These are phyloP conservation scores for Phymastichus coffea DNA, from an alignment of 1,140 invertebrate species.

Conservation along the genomic window DNA sequence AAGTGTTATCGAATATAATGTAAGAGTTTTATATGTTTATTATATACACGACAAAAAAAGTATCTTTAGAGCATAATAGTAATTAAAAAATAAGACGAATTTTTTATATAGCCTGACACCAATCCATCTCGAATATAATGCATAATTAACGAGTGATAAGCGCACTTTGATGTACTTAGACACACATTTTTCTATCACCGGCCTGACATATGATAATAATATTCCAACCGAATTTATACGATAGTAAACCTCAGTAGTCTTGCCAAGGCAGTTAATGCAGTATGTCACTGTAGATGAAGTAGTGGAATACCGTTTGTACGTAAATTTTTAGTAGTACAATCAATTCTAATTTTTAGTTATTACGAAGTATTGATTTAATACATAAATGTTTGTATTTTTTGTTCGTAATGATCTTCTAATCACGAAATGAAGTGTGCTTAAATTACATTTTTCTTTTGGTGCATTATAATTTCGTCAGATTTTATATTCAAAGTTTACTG, in stretches of 20 bases:
- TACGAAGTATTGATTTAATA: too few relatives aligned
- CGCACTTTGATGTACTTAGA: background rate
- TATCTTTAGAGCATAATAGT: background rate
- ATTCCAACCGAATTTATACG: too few relatives aligned
- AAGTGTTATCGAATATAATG: conserved; percentile 14
- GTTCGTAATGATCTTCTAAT: background rate
- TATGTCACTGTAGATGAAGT: too few relatives aligned
- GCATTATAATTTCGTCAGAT: background rate
- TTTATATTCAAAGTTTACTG: background rate
- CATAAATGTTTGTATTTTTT: too few relatives aligned
- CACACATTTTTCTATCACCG: too few relatives aligned
- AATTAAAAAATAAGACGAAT: conserved; percentile 1
- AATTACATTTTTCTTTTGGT: background rate
- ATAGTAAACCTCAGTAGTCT: too few relatives aligned
- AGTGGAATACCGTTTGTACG: too few relatives aligned
- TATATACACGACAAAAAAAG: conserved; percentile 11
- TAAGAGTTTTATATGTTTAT: conserved; percentile 17
- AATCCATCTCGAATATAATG: background rate
- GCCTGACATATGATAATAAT: too few relatives aligned
- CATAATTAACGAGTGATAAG: background rate
- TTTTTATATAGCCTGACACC: background rate
- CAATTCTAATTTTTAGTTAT: too few relatives aligned
- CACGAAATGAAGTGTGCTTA: background rate
- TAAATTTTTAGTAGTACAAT: too few relatives aligned
- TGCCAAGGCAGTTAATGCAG: too few relatives aligned